These are phyloP conservation scores for Oscheius onirici DNA, from an alignment of 2,888 invertebrate genomes.

Conservation along the genomic window DNA sequence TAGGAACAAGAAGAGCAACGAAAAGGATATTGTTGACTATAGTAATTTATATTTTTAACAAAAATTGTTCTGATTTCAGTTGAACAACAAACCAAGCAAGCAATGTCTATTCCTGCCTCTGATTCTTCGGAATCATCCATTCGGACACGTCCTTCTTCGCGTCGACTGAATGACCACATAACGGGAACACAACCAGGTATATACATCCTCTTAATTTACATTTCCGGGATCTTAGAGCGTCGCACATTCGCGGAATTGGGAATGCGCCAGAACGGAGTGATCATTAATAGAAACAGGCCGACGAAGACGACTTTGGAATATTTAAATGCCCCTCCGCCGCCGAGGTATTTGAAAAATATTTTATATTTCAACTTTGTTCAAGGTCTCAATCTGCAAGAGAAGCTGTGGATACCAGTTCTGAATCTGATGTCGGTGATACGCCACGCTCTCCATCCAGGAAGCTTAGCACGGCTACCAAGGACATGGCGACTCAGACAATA, in stretches of 20 bases:
- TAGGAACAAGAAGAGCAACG: constrained; percentile 8
- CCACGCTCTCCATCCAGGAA: neutral
- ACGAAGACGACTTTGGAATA: constrained; percentile 34
- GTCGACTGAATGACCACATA: constrained; percentile 36
- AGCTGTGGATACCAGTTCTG: constrained; percentile 16
- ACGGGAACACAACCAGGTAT: constrained; percentile 20
- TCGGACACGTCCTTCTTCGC: constrained; percentile 30
- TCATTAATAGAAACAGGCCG: constrained; percentile 39
- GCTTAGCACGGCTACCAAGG: constrained; percentile 21
- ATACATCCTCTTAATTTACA: neutral
- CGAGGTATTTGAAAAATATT: constrained; percentile 32
- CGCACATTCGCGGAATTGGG: constrained; percentile 51
- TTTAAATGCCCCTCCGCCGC: constrained; percentile 38
- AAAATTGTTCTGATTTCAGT: constrained; percentile 23
- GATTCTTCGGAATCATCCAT: constrained; percentile 38
- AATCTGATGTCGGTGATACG: constrained; percentile 8
- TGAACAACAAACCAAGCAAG: constrained; percentile 26
- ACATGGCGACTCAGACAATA: constrained; percentile 51
- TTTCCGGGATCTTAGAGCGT: constrained; percentile 31
- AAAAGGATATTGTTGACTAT: constrained; percentile 27
- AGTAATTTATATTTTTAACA: constrained; percentile 10
- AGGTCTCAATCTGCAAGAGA: constrained; percentile 53
- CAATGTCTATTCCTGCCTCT: constrained; percentile 31
- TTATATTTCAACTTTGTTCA: neutral
- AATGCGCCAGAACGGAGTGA: constrained; percentile 49